Conservation (phyloP, 2,888 invertebrate genomes). For the Rotaria sp. region DNA sequence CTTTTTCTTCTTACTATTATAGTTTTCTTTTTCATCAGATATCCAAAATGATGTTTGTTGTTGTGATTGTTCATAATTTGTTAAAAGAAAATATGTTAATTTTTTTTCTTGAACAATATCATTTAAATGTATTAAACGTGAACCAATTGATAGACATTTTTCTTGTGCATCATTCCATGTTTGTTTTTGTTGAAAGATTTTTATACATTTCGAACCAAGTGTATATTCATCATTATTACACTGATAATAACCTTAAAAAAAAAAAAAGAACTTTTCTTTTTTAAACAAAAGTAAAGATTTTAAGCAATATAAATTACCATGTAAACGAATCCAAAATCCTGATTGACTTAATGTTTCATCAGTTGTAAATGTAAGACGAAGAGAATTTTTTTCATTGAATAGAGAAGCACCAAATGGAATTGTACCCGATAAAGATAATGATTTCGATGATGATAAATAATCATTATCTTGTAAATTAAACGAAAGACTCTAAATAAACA, state of each 20-base stretch:
- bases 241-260: not conserved
- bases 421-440: conserved; percentile 19
- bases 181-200: conserved; percentile 30
- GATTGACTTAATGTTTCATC: conserved; percentile 36
- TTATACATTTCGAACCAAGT: conserved; percentile 29
- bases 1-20: too few species aligned
- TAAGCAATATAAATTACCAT: not conserved
- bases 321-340: conserved; percentile 35
- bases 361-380: conserved; percentile 33
- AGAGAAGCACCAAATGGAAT: conserved; percentile 28
- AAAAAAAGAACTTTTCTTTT: not conserved
- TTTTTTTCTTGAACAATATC: conserved; percentile 35
- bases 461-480: conserved; percentile 37
- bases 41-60: conserved; percentile 32
- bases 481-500: not conserved
- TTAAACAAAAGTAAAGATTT: not conserved
- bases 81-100: not conserved
- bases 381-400: not conserved
- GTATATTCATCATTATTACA: not conserved
- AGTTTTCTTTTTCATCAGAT: conserved; percentile 16
- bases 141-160: conserved; percentile 33
- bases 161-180: conserved; percentile 33
- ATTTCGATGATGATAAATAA: conserved; percentile 20
- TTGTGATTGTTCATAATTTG: not conserved
- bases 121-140: conserved; percentile 30